Conservation (phyloP, 1,140 invertebrate species). For the Diorhabda carinulata region DNA sequence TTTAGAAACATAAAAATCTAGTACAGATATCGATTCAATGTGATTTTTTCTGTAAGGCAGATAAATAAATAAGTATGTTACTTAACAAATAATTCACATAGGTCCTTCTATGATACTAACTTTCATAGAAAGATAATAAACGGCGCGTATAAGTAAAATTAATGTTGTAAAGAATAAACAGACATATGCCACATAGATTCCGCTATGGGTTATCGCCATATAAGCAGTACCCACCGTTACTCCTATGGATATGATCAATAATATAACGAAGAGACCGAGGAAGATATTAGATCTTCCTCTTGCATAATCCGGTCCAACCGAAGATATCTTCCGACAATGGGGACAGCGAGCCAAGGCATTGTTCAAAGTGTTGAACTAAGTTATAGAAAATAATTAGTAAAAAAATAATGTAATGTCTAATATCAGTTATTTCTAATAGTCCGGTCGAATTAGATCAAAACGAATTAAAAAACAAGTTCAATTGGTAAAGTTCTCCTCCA, state of each 20-base stretch:
- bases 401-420: too few relatives aligned
- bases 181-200: conserved; percentile 80
- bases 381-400: conserved; percentile 33
- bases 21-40: too few relatives aligned
- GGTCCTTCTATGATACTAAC: conserved; percentile 81
- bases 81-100: conserved; percentile 53
- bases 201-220: conserved; percentile 61
- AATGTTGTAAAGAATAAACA: conserved; percentile 73
- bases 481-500: too few relatives aligned
- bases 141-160: conserved; percentile 69
- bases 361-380: conserved; percentile 88
- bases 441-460: too few relatives aligned
- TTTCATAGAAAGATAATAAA: conserved; percentile 89
- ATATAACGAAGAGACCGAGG: conserved; percentile 70
- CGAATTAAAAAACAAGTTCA: too few relatives aligned
- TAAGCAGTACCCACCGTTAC: conserved; percentile 64
- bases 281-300: conserved; percentile 74
- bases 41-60: too few relatives aligned
- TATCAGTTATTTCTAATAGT: too few relatives aligned
- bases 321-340: conserved; percentile 91
- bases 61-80: too few relatives aligned
- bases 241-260: conserved; percentile 70
- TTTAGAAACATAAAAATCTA: too few relatives aligned
- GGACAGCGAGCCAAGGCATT: conserved; percentile 94
- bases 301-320: conserved; percentile 81